A percentile compares a stretch with the other conserved stretches of the same genome.
Conservation (phyloP, 92 coral and sea anemone genomes). For the Bergia puertoricense region DNA sequence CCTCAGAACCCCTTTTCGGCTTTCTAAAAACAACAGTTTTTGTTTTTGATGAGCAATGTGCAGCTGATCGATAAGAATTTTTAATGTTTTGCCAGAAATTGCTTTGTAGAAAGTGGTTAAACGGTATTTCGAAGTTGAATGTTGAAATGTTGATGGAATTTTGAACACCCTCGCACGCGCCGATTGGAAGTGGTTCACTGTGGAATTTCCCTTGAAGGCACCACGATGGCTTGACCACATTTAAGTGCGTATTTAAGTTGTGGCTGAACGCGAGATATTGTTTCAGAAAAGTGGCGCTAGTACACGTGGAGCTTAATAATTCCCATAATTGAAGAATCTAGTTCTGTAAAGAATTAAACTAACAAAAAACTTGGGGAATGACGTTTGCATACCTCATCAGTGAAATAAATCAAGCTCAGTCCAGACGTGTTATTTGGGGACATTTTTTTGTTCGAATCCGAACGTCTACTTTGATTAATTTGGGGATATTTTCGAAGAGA, state of each 20-base stretch:
- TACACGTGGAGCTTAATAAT: constrained; percentile 8
- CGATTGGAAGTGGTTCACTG: constrained; percentile 16
- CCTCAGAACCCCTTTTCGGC: constrained; percentile 13
- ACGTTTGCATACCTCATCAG: background rate
- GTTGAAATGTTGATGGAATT: constrained; percentile 25
- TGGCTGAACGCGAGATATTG: constrained; percentile 13
- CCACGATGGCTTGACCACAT: constrained; percentile 25
- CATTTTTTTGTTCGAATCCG: background rate
- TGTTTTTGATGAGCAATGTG: constrained; percentile 21
- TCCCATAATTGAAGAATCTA: constrained; percentile 8
- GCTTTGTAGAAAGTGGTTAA: background rate
- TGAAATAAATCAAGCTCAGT: background rate
- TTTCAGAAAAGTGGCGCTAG: constrained; percentile 44
- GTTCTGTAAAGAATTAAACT: background rate
- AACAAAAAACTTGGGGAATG: background rate
- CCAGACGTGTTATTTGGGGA: background rate
- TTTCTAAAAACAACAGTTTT: constrained; percentile 20
- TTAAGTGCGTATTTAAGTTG: constrained; percentile 18
- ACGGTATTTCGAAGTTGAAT: background rate
- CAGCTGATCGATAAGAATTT: constrained; percentile 20
- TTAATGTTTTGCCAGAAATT: background rate
- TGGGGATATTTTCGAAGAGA: background rate
- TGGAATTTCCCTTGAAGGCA: constrained; percentile 43
- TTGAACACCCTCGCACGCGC: constrained; percentile 40
- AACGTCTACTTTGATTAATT: no score